Evolutionary conservation across 2,888 invertebrate genomes (phyloP).

Genomic region (Dasypogon diadema): DNA sequence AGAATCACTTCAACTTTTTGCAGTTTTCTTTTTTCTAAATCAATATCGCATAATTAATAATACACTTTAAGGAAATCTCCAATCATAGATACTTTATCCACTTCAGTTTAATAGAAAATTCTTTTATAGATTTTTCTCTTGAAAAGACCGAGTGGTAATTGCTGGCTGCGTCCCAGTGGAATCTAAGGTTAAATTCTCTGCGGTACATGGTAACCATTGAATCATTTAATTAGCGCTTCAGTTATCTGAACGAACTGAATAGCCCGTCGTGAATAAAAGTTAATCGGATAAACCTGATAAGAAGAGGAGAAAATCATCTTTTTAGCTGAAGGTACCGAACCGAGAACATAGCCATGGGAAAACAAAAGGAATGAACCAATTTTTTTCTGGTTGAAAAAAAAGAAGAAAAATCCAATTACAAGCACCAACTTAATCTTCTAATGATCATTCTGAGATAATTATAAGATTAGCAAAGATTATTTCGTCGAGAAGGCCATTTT

Average conservation of each 20-base stretch:
- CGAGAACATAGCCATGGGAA: neutral
- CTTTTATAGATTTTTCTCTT: no score
- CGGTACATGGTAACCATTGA: constrained; percentile 25
- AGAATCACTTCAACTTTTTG: no score
- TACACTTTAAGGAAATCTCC: no score
- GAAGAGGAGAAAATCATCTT: constrained; percentile 13
- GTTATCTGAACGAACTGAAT: constrained; percentile 31
- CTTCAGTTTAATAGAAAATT: no score
- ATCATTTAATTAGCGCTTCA: constrained; percentile 38
- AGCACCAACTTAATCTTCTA: constrained; percentile 48
- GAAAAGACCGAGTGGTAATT: neutral
- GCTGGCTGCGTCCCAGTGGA: neutral
- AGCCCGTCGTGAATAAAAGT: constrained; percentile 35
- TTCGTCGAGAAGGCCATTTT: neutral
- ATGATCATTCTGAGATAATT: constrained; percentile 53
- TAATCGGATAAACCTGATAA: constrained; percentile 25
- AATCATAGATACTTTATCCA: no score
- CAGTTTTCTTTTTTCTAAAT: no score
- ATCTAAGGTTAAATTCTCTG: constrained; percentile 20
- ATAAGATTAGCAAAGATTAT: constrained; percentile 52
- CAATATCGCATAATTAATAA: no score
- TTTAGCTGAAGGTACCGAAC: neutral
- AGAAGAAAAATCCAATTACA: constrained; percentile 50
- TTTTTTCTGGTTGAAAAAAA: neutral
- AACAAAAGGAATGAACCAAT: neutral